A percentile compares a stretch with the other conserved stretches of the same genome.
phyloP scores from a whole-genome alignment of 2,888 invertebrate genomes.

The Drosophila engyochracea region DNA sequence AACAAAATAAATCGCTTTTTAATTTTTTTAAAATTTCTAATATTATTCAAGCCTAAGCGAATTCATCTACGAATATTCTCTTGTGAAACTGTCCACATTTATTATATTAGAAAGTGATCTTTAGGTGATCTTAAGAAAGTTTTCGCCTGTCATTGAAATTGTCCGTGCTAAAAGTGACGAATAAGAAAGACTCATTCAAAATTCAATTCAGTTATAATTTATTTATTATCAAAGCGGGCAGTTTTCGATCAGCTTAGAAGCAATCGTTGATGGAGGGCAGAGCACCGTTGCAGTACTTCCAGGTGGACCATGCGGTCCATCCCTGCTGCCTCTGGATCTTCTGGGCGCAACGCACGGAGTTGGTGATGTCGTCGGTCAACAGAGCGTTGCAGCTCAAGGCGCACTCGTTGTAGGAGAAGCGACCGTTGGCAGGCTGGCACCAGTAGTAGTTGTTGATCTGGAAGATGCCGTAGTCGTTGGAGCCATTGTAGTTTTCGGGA shows the following conservation, averaged over 20 bases:
- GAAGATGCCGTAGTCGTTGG: conserved; percentile 83
- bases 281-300: conserved; percentile 63
- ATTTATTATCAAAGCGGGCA: conserved; percentile 1
- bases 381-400: conserved; percentile 63
- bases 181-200: neutral
- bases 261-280: conserved; percentile 71
- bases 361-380: conserved; percentile 69
- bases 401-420: conserved; percentile 78
- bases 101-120: conserved; percentile 40
- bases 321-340: conserved; percentile 69
- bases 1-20: conserved; percentile 46
- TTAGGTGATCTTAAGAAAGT: conserved; percentile 42
- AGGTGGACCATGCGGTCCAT: conserved; percentile 77
- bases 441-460: conserved; percentile 83
- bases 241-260: conserved; percentile 59
- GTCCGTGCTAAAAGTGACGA: neutral
- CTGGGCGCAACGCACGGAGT: conserved; percentile 69
- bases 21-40: conserved; percentile 23
- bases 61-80: conserved; percentile 35
- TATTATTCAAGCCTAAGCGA: neutral
- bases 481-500: conserved; percentile 85
- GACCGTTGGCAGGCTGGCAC: conserved; percentile 74
- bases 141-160: conserved; percentile 1
- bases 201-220: neutral
- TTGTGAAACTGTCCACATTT: conserved; percentile 11